A percentile compares a stretch with the other conserved stretches of the same genome.
Conservation (phyloP, 2,888 invertebrate species). For the Alloscopus bannaensis region DNA sequence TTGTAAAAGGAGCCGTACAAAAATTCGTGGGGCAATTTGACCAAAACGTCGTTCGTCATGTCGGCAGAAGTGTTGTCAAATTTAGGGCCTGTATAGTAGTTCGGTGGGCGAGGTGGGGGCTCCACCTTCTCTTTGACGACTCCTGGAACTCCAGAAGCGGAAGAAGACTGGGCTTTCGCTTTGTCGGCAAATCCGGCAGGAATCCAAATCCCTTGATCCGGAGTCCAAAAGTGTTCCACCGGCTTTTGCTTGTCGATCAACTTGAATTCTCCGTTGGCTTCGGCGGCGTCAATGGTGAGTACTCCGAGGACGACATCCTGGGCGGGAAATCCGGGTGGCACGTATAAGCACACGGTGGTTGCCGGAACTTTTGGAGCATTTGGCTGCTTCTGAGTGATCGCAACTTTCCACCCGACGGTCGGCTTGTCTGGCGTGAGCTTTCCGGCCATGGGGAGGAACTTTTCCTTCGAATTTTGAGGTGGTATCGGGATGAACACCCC, state of each 20-base stretch:
- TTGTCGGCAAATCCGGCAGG: conserved; percentile 7
- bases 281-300: neutral
- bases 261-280: neutral
- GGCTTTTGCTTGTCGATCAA: neutral
- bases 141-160: conserved; percentile 1
- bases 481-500: conserved; percentile 5
- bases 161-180: too few species aligned
- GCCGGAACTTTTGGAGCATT: neutral
- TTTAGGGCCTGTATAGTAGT: conserved; percentile 9
- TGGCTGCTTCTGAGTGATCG: neutral
- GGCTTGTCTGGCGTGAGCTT: neutral
- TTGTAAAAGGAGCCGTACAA: conserved; percentile 3
- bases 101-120: neutral
- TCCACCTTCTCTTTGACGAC: neutral
- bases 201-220: conserved; percentile 13
- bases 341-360: neutral
- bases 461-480: neutral
- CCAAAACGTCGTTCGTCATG: neutral
- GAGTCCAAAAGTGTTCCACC: conserved; percentile 16
- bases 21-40: conserved; percentile 16
- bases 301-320: conserved; percentile 24
- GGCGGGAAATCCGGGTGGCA: neutral
- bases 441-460: neutral
- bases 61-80: neutral
- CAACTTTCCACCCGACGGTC: neutral